phyloP scores from a whole-genome alignment of 2,113 vertebrate genomes.

The Tragelaphus buxtoni region DNA sequence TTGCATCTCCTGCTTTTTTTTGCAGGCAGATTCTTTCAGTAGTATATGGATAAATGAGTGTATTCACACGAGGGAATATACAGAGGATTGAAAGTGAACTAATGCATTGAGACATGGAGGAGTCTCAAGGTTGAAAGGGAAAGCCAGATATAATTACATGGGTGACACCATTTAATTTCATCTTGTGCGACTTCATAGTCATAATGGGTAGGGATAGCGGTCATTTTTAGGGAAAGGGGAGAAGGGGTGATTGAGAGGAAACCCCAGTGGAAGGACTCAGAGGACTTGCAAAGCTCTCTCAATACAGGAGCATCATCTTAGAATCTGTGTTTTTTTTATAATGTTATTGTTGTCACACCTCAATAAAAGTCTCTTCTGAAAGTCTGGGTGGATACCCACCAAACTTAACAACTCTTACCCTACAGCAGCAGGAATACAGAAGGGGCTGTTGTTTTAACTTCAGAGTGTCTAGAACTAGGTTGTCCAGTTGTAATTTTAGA shows the following conservation, averaged over 20 bases:
- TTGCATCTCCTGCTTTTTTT: neutral
- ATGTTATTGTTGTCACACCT: neutral
- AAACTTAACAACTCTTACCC: neutral
- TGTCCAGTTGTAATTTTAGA: neutral
- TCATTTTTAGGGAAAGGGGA: neutral
- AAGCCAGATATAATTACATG: neutral
- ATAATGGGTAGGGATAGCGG: neutral
- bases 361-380: neutral
- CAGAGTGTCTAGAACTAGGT: neutral
- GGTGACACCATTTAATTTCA: neutral
- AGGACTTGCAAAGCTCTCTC: neutral
- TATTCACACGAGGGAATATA: fast-evolving
- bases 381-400: neutral
- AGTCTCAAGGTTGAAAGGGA: neutral
- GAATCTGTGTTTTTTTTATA: neutral
- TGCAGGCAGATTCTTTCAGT: neutral
- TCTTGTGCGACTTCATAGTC: neutral
- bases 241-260: fast-evolving
- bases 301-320: fast-evolving
- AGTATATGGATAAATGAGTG: neutral
- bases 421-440: neutral
- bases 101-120: neutral
- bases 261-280: neutral
- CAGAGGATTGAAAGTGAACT: neutral
- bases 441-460: neutral